Base-by-base conservation (phyloP, 2,888 invertebrate genomes). In the Lepetodrilus schrolli region DNA sequence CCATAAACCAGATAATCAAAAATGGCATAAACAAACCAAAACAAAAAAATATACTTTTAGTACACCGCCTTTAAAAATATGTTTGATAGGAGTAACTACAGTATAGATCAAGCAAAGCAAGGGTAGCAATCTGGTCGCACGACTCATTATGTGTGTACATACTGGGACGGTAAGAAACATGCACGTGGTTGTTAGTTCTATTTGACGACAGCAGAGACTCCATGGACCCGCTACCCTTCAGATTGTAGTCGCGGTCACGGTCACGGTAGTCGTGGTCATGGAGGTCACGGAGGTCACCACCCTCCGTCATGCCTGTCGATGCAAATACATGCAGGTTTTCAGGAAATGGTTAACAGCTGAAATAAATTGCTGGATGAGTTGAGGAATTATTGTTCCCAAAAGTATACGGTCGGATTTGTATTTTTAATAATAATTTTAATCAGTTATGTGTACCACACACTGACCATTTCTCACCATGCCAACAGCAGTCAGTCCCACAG, bases 141-240 rank as follows among this genome's bases (percentile, higher is more conserved):
- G 8, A n/a, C n/a, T n/a, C n/a, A 1, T 43, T 13, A 17, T 43
- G n/a, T 17, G 43, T 43, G 71, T 50, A 43, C 50, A 43, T 36
- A 73, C 17, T 10, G 70, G 72, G 20, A 13, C 20, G 34, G 30
- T 8, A 7, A 30, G 20, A 10, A 23, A 76, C 77, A 78, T 78
- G 78, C 76, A 79, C 78, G 50, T 81, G 79, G 36, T 76, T 72
- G 66, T 78, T 76, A 77, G 80, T 81, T 21, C 58, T 30, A 58
- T 58, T 58, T 17, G 48, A 48, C 0, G 58, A 58, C 58, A 82
- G 76, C 10, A 83, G 78, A 4, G 83, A 83, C 68, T 85, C 82
- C 36, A 82, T 81, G 10, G 83, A 85, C 13, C 83, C 84, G 8
- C 80, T 81, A 13, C 83, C 76, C 4, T 78, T 80, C 65, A 78